These are phyloP conservation scores for Eumacrocentrus americanus DNA, from an alignment of 2,888 invertebrate species.

Conservation along the genomic window DNA sequence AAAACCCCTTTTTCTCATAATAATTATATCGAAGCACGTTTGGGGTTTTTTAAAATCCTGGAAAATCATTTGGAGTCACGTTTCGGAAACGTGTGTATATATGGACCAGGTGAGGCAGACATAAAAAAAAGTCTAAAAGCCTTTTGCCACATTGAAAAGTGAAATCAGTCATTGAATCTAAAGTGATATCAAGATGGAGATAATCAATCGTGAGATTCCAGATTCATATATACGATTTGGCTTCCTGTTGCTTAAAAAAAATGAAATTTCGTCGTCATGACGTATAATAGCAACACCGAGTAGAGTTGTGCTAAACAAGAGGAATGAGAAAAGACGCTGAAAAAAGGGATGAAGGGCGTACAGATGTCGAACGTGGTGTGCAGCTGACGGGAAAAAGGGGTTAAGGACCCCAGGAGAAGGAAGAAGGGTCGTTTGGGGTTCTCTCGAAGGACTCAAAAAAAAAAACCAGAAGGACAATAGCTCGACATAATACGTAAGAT, in stretches of 20 bases:
- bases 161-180: constrained; percentile 1
- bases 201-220: no score
- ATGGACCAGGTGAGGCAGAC: no score
- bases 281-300: constrained; percentile 22
- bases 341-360: constrained; percentile 40
- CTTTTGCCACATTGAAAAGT: no score
- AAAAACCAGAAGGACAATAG: constrained; percentile 2
- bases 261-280: constrained; percentile 4
- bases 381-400: constrained; percentile 60
- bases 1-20: no score
- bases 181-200: constrained; percentile 15
- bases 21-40: no score
- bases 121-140: no score
- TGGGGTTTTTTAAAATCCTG: no score
- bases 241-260: constrained; percentile 15
- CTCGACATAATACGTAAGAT: not conserved
- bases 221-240: no score
- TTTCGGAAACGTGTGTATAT: no score
- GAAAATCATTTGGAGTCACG: no score
- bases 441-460: not conserved
- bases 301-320: constrained; percentile 27
- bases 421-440: constrained; percentile 7
- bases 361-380: constrained; percentile 55
- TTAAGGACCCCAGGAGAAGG: constrained; percentile 50
- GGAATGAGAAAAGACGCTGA: constrained; percentile 33